Conservation (phyloP, 2,797 vertebrate species). For the Gallinago stenura region DNA sequence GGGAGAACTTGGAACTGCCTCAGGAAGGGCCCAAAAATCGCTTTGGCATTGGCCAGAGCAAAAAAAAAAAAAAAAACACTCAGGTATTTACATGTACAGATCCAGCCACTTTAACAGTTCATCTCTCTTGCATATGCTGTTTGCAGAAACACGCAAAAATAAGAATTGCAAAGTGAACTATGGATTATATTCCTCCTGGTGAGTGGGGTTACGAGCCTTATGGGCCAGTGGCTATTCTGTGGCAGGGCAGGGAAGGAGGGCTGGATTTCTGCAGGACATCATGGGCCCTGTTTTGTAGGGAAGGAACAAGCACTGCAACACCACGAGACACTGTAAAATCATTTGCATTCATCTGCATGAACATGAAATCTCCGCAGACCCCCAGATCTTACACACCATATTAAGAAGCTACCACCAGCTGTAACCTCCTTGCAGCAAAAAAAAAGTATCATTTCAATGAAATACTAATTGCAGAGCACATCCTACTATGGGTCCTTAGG, state of each 20-base stretch:
- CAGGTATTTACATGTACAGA: background rate
- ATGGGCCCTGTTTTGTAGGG: background rate
- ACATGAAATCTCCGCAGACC: background rate
- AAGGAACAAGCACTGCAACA: background rate
- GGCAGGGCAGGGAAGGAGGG: background rate
- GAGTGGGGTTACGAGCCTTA: accelerated
- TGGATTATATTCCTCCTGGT: background rate
- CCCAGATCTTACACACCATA: background rate
- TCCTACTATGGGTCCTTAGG: background rate
- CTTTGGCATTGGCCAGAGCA: accelerated
- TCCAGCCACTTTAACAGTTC: background rate
- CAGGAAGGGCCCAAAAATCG: background rate
- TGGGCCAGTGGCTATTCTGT: background rate
- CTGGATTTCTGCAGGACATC: background rate
- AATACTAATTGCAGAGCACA: slow-evolving; percentile 40
- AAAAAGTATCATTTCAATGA: background rate
- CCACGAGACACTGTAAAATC: background rate
- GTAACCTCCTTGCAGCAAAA: background rate
- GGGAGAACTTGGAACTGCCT: background rate
- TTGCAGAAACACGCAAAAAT: background rate
- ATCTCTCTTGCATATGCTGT: background rate
- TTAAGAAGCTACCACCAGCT: slow-evolving; percentile 9
- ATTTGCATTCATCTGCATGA: slow-evolving; percentile 30
- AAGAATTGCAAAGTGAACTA: background rate
- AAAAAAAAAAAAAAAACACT: background rate